These are phyloP conservation scores for Nyctibius grandis DNA, from an alignment of 2,797 vertebrate species.

Conservation along the genomic window DNA sequence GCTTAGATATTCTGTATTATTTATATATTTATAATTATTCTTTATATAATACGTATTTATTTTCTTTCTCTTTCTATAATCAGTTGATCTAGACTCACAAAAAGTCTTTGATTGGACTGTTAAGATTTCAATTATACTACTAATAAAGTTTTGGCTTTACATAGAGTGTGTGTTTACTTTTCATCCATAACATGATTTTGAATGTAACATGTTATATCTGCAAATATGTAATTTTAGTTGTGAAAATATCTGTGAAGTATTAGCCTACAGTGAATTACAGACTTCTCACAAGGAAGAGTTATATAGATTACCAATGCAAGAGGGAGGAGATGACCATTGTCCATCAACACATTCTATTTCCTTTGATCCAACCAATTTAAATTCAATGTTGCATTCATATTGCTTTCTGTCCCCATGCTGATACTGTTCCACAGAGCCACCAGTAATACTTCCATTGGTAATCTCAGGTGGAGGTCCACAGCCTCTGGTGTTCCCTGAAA, in stretches of 20 bases:
- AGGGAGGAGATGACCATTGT: slow-evolving; percentile 52
- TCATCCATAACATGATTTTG: neutral
- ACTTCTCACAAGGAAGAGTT: neutral
- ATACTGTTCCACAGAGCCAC: neutral
- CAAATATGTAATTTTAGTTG: neutral
- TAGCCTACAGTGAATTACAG: neutral
- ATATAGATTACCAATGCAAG: slow-evolving; percentile 44
- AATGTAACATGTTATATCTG: neutral
- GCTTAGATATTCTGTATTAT: neutral
- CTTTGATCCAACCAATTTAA: slow-evolving; percentile 38
- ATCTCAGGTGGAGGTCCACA: slow-evolving; percentile 35
- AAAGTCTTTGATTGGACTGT: neutral
- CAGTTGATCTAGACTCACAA: neutral
- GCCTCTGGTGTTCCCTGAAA: neutral
- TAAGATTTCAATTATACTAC: neutral
- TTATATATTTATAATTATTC: neutral
- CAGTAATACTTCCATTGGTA: neutral
- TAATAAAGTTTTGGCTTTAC: neutral
- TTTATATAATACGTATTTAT: neutral
- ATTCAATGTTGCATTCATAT: neutral
- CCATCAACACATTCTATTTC: slow-evolving; percentile 56
- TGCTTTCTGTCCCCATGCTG: neutral
- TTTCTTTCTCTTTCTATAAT: neutral
- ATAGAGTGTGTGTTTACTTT: neutral
- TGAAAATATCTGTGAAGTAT: neutral